Evolutionary conservation across 2,888 invertebrate species (phyloP).

Genomic region (Drosophila hamatofila): DNA sequence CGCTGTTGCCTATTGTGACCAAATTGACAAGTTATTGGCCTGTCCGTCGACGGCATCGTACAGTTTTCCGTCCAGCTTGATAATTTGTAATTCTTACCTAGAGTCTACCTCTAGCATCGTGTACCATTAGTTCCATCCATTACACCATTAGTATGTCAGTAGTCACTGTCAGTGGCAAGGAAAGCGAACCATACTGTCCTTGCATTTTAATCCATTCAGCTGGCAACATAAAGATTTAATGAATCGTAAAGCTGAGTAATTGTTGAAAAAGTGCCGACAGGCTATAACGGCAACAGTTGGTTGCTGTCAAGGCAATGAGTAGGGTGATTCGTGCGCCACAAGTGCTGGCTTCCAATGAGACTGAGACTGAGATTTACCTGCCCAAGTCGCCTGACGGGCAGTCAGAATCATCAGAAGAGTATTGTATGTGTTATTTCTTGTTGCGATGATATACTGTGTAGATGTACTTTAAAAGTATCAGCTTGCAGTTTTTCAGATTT

Average conservation of each 20-base stretch:
- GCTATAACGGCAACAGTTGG: constrained; percentile 62
- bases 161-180: neutral
- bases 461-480: constrained; percentile 58
- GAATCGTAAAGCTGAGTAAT: constrained; percentile 80
- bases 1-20: neutral
- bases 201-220: constrained; percentile 72
- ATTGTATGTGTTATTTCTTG: constrained; percentile 8
- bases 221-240: constrained; percentile 74
- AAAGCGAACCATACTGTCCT: constrained; percentile 15
- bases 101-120: constrained; percentile 23
- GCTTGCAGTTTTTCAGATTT: constrained; percentile 62
- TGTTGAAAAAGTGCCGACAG: constrained; percentile 59
- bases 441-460: constrained; percentile 21
- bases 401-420: neutral
- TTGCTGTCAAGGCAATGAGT: constrained; percentile 20
- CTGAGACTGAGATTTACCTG: constrained; percentile 31
- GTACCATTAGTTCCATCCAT: constrained; percentile 61
- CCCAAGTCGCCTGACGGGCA: neutral
- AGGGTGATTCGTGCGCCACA: constrained; percentile 13
- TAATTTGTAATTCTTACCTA: constrained; percentile 38
- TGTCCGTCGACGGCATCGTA: constrained; percentile 16
- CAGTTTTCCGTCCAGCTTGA: constrained; percentile 49
- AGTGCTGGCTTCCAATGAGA: constrained; percentile 7
- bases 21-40: constrained; percentile 52
- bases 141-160: constrained; percentile 32